phyloP scores from a whole-genome alignment of 2,113 vertebrate species.

The Bombycilla garrulus region DNA sequence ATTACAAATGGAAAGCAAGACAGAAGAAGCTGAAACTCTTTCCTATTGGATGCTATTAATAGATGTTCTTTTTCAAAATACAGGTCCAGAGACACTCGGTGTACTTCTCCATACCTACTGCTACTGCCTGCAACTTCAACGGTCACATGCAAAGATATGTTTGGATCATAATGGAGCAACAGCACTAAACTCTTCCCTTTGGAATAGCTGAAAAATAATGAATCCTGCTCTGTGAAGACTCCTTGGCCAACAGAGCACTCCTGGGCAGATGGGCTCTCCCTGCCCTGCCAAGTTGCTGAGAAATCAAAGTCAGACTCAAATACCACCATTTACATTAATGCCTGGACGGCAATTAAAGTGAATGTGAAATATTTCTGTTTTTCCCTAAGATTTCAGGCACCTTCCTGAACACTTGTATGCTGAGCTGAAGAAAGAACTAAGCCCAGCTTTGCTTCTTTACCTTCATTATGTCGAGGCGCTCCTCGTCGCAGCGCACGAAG shows the following conservation, averaged over 20 bases:
- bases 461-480: slow-evolving; percentile 98
- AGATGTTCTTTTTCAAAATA: neutral
- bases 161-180: neutral
- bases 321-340: neutral
- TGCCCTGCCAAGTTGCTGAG: neutral
- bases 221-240: neutral
- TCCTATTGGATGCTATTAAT: neutral
- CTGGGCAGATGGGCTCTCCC: neutral
- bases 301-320: neutral
- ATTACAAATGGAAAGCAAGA: neutral
- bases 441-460: slow-evolving; percentile 58
- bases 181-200: neutral
- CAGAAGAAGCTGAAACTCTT: neutral
- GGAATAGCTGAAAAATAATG: neutral
- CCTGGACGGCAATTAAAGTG: neutral
- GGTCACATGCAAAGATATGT: neutral
- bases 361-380: rapidly evolving
- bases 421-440: neutral
- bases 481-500: slow-evolving; percentile 96
- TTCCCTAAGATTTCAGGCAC: neutral
- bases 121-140: neutral
- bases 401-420: neutral
- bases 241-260: neutral
- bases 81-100: neutral
- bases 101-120: neutral